Percentiles rank a stretch among this genome's conserved stretches.
Conservation (phyloP, 2,888 invertebrate species). For the Drosophila aldrichi region DNA sequence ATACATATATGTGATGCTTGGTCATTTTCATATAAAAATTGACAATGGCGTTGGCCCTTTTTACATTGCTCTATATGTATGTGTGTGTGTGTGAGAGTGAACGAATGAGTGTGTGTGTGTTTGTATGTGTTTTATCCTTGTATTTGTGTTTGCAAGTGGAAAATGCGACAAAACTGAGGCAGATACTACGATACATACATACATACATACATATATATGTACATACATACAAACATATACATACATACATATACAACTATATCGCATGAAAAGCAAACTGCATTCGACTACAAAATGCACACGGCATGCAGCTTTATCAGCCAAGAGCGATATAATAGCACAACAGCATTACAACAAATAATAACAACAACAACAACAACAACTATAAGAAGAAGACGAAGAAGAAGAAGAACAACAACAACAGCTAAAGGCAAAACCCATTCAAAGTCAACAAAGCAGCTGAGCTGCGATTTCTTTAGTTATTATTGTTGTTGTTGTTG, state of each 20-base stretch:
- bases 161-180: constrained; percentile 60
- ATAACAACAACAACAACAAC: constrained; percentile 29
- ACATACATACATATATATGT: too few species aligned
- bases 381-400: constrained; percentile 3
- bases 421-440: constrained; percentile 29
- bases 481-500: constrained; percentile 1
- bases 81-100: neutral
- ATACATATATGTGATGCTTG: constrained; percentile 43
- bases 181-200: constrained; percentile 26
- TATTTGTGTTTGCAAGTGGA: constrained; percentile 56
- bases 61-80: constrained; percentile 25
- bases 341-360: constrained; percentile 39
- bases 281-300: constrained; percentile 50
- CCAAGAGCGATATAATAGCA: constrained; percentile 47
- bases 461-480: constrained; percentile 37
- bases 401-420: constrained; percentile 7
- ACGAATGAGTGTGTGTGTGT: neutral
- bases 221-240: too few species aligned
- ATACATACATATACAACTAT: neutral
- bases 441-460: constrained; percentile 59
- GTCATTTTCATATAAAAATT: constrained; percentile 69
- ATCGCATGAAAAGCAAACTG: constrained; percentile 20
- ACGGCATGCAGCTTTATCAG: constrained; percentile 46
- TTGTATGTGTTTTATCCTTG: constrained; percentile 2
- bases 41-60: constrained; percentile 52